Percentiles rank a stretch among this genome's conserved stretches.
Evolutionary conservation across 2,888 invertebrate species (phyloP).

Genomic region (Catocala sponsa): DNA sequence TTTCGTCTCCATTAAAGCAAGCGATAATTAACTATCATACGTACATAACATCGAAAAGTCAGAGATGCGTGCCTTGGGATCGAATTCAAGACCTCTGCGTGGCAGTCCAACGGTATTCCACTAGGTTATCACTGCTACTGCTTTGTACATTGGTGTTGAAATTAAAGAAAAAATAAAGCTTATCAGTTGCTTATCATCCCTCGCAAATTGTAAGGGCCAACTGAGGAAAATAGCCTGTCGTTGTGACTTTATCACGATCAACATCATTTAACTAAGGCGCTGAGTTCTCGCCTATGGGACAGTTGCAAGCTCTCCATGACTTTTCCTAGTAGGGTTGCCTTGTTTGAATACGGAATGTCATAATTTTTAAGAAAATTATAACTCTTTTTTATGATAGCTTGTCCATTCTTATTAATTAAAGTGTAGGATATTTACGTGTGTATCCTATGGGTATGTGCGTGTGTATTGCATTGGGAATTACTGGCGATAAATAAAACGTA

Average conservation of each 20-base stretch:
- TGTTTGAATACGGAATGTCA: not conserved
- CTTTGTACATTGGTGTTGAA: slow-evolving; percentile 1
- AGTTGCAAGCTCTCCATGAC: slow-evolving; percentile 24
- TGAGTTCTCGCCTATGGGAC: slow-evolving; percentile 28
- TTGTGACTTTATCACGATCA: slow-evolving; percentile 42
- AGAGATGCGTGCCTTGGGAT: no score
- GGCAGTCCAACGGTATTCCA: no score
- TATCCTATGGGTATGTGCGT: no score
- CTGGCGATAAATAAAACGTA: no score
- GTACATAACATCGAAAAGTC: no score
- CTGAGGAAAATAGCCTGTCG: slow-evolving; percentile 29
- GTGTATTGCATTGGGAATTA: no score
- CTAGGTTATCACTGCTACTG: no score
- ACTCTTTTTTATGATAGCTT: not conserved
- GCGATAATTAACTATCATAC: no score
- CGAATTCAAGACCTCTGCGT: no score
- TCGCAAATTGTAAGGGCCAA: slow-evolving; percentile 39
- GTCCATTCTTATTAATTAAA: not conserved
- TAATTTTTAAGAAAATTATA: not conserved
- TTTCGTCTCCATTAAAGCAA: no score
- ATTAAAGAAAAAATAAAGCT: slow-evolving; percentile 24
- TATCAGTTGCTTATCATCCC: slow-evolving; percentile 36
- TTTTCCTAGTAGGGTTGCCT: slow-evolving; percentile 22
- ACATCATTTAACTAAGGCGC: slow-evolving; percentile 44
- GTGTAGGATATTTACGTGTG: no score